Evolutionary conservation across 2,888 invertebrate genomes (phyloP), one percentile per base, ranked within the genome.

Genomic region (Cancer borealis): DNA sequence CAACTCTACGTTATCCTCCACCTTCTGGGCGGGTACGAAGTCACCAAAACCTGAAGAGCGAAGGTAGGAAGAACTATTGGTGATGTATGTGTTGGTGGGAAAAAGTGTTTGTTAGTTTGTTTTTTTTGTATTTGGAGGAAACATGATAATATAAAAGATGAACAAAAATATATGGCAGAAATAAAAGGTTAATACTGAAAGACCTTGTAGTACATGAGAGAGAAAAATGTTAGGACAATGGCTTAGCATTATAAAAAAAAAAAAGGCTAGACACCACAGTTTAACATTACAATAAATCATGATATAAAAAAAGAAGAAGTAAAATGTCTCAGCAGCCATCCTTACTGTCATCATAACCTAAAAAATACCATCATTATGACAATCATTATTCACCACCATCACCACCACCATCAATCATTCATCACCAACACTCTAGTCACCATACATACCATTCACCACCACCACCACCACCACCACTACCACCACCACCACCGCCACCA

Each of bases 1-100:
- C 96, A 97, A 95, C 95, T 96, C 96, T 89, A 39, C 95, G 95
- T 95, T 96, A 54, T 96, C 96, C 91, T 97, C 97, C 5, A 97
- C 97, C 49, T 97, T 97, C 96, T 98, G 98, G 0, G 98, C 98
- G 0, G 99, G 99, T 12, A 99, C 99, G 96, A 98, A 98, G 96
- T 99, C 99, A 0, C 99, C 99, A 96, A 99, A 99, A 26, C 99
- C 95, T 95, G 94, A n/a, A 91, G 45, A 46, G 49, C 3, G 49
- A 49, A 49, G 12, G 12, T 1, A 49, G 49, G 3, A 49, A 12
- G 5, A 54, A 54, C 12, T 54, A 12, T 3, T 3, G 12, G 14
- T 14, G 54, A 39, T 39, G 39, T 39, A 39, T 39, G 2, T 39
- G 39, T 39, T 39, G 39, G 39, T 39, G 39, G 39, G 39, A 39